Percentiles rank a stretch among this genome's conserved stretches.
Conservation (phyloP, 2,797 vertebrate species). For the Enteromius trimaculatus region DNA sequence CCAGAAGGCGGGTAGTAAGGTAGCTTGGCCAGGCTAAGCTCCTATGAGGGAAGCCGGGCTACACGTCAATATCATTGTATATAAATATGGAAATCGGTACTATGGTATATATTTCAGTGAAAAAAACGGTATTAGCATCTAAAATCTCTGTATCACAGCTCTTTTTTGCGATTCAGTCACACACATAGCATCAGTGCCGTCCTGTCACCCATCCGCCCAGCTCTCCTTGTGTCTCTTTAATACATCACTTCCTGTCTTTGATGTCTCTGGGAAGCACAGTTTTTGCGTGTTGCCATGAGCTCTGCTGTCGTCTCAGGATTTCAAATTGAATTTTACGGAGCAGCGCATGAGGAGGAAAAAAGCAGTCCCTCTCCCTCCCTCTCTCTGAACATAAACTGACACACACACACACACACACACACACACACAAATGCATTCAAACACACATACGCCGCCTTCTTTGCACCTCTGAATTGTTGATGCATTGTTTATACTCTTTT, state of each 20-base stretch:
- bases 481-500: conserved; percentile 28
- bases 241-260: conserved; percentile 35
- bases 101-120: neutral
- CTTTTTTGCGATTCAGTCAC: neutral
- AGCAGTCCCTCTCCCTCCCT: conserved; percentile 7
- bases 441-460: neutral
- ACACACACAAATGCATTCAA: neutral
- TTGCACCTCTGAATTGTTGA: neutral
- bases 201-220: conserved; percentile 4
- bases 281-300: conserved; percentile 24
- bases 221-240: conserved; percentile 24
- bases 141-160: neutral
- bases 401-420: conserved; percentile 16
- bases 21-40: no score
- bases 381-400: neutral
- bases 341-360: neutral
- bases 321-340: conserved; percentile 23
- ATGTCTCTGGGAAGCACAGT: conserved; percentile 21
- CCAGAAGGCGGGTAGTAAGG: no score
- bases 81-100: neutral
- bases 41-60: neutral
- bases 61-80: neutral
- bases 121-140: neutral
- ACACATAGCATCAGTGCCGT: neutral
- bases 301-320: neutral